Evolutionary conservation across 2,797 vertebrate genomes (phyloP).

Genomic region (Dermochelys coriacea): DNA sequence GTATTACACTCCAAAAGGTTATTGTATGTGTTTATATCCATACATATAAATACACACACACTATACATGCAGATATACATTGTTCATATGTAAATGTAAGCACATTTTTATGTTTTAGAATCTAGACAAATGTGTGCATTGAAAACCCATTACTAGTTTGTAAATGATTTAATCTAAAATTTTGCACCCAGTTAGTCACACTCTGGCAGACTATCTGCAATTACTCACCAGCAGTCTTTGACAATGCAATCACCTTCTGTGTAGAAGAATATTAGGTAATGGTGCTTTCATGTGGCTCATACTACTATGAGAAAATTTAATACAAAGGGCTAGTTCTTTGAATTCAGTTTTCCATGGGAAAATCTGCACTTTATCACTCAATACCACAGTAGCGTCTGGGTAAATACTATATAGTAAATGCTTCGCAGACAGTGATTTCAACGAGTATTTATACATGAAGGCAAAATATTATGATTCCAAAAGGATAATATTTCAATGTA

Average conservation of each 20-base stretch:
- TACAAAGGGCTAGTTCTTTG: constrained; percentile 77
- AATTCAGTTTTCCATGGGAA: constrained; percentile 83
- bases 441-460: constrained; percentile 84
- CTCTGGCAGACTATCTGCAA: constrained; percentile 69
- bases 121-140: constrained; percentile 54
- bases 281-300: constrained; percentile 79
- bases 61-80: not conserved
- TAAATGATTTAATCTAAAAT: constrained; percentile 76
- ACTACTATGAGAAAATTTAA: constrained; percentile 73
- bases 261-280: constrained; percentile 77
- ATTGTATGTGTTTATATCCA: not conserved
- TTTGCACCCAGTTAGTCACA: constrained; percentile 76
- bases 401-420: constrained; percentile 77
- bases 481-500: constrained; percentile 81
- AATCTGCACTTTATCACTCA: constrained; percentile 81
- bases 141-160: constrained; percentile 77
- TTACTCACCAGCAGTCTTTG: constrained; percentile 77
- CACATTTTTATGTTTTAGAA: constrained; percentile 47
- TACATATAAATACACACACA: not conserved
- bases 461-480: constrained; percentile 83
- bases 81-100: constrained; percentile 24
- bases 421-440: constrained; percentile 77
- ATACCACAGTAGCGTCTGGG: constrained; percentile 70
- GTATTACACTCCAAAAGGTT: not conserved
- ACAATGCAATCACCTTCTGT: constrained; percentile 79